Base-by-base conservation (phyloP, 2,113 vertebrate species). In the Nymphicus hollandicus region DNA sequence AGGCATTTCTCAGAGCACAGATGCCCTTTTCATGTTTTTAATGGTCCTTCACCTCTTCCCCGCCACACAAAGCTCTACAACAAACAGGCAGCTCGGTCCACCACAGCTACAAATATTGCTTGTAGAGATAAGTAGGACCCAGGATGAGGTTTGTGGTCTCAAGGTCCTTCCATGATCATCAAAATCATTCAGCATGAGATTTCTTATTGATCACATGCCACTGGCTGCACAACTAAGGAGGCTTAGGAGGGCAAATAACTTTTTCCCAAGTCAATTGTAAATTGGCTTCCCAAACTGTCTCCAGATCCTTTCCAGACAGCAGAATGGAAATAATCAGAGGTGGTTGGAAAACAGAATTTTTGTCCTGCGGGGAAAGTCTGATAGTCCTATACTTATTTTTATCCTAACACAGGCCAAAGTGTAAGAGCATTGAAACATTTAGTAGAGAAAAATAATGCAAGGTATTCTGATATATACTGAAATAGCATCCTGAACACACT, bases 311-410 rank as follows among this genome's bases (percentile, higher is more conserved):
- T 96, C 91, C 96, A 96, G 95, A 91, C 93, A 95, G 84, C 91
- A 96, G 89, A 95, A 97, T 96, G 91, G 96, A 97, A 97, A 96
- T 96, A 95, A 94, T 96, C 95, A 96, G 93, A 93, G 58, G 78
- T 94, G 89, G 95, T 56, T 96, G 89, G 96, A 96, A 97, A 95
- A 94, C 11, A 46, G 95, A 97, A 96, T 94, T 96, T 93, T 93
- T 96, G 81, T 96, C 95, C 95, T 95, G 81, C 43, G 11, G 91
- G 89, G 81, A 94, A 95, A 95, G 87, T 93, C 85, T 96, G 84
- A 96, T 86, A 97, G 93, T 28, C 58, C 63, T 46, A 29, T 77
- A 88, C 81, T 96, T 96, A 91, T 93, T 96, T 97, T 95, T 88
- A 85, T 80, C 79, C 87, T 88, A 49, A 91, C 78, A 70, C 9